Evolutionary conservation across 2,797 vertebrate species (phyloP).

Genomic region (Halcyon smyrnensis): DNA sequence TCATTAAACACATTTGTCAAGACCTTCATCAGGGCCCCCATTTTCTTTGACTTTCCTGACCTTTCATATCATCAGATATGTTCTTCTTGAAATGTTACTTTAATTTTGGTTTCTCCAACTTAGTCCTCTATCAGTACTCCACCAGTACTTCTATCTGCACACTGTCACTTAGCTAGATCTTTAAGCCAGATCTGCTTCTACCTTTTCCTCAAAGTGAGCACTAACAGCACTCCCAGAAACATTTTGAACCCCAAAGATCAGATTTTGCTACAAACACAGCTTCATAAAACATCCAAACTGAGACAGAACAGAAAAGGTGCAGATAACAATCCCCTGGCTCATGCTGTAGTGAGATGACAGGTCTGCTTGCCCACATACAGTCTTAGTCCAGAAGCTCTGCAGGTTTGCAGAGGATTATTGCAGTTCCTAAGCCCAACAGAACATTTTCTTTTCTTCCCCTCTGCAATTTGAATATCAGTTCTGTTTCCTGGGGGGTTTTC

Average conservation of each 20-base stretch:
- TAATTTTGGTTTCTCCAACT: not conserved
- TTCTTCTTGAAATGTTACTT: not conserved
- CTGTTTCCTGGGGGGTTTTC: not conserved
- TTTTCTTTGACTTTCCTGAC: not conserved
- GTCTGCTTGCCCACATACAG: fast-evolving
- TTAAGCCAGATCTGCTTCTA: not conserved
- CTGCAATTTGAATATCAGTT: not conserved
- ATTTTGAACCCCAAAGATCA: not conserved
- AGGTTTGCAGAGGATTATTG: not conserved
- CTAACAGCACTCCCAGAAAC: not conserved
- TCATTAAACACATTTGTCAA: not conserved
- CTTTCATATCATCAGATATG: not conserved
- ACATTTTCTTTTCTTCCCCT: not conserved
- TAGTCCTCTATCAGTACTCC: not conserved
- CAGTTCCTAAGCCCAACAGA: not conserved
- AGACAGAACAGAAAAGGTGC: not conserved
- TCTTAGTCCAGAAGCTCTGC: not conserved
- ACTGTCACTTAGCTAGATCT: not conserved
- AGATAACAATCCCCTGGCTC: not conserved
- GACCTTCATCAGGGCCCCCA: not conserved
- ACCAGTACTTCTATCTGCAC: not conserved
- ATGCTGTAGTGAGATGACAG: fast-evolving
- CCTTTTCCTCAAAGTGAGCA: not conserved
- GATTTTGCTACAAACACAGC: not conserved
- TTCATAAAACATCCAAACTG: not conserved